Base-by-base conservation (phyloP, 2,888 invertebrate species). In the Athalia rosae region DNA sequence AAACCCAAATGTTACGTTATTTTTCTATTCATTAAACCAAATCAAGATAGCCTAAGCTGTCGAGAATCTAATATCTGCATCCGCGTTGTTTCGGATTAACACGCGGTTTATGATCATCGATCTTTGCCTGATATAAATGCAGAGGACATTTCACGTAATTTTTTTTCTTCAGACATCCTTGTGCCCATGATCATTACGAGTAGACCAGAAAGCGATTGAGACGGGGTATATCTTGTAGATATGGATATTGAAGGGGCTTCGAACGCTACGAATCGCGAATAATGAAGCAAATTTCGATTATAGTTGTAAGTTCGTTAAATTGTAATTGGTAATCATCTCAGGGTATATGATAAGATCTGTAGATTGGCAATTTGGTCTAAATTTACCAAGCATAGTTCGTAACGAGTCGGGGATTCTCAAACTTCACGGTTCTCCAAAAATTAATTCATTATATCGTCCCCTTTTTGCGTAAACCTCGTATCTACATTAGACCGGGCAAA, bases 21-120 rank as follows among this genome's bases (percentile, higher is more conserved):
- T 59, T n/a, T 59, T 13, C 13, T n/a, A 4, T 45, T 43, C 63
- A n/a, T 4, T 43, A 11, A 11, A n/a, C 1, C n/a, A 4, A 61
- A 41, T 61, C 4, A 8, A 61, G 15, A 9, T 41, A 15, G 28
- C 61, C 28, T n/a, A 64, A 64, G 47, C 9, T 63, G 63, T 63
- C 63, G 15, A 43, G n/a, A 62, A 62, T 41, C 62, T 43, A n/a
- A 62, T 43, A 62, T 15, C 8, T 4, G 45, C 13, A 64, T 11
- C 43, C 64, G 64, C 64, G 64, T 3, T 15, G n/a, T 4, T 7
- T 67, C 45, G n/a, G n/a, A 53, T 48, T 50, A 67, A 53, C 67
- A 50, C 67, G 50, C 41, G 47, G 67, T 67, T 67, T 53, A 67
- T 48, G 67, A 53, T 67, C 67, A 67, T 67, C 67, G 67, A 53